Percentiles rank a stretch among this genome's conserved stretches.
Evolutionary conservation across 2,888 invertebrate species (phyloP).

Genomic region (Chymomyza amoena): DNA sequence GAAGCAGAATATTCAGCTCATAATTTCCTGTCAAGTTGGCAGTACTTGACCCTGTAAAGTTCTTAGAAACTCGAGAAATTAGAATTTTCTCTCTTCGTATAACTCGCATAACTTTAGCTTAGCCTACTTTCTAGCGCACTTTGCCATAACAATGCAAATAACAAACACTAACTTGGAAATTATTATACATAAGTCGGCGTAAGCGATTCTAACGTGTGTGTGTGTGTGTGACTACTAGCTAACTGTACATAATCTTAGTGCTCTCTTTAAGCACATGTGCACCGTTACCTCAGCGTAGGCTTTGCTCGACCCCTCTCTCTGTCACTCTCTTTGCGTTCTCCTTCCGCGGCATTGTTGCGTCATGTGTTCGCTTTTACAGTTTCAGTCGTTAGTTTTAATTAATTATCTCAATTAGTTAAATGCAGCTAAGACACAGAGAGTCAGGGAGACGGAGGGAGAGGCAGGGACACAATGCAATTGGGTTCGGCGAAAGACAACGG

Average conservation of each 20-base stretch:
- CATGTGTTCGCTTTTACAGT: neutral
- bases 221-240: constrained; percentile 11
- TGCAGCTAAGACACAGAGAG: constrained; percentile 6
- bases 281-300: no score
- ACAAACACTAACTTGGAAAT: neutral
- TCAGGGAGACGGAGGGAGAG: neutral
- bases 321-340: neutral
- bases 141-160: neutral
- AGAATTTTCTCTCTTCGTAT: neutral
- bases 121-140: neutral
- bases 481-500: neutral
- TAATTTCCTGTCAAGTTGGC: neutral
- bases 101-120: neutral
- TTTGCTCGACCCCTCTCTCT: neutral
- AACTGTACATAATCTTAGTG: neutral
- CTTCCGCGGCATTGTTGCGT: neutral
- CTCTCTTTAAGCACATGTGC: no score
- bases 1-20: neutral
- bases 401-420: constrained; percentile 70
- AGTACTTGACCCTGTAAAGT: neutral
- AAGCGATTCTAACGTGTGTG: neutral
- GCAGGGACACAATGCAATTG: neutral
- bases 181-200: neutral
- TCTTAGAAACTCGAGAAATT: neutral
- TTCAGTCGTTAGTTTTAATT: constrained; percentile 64